Evolutionary conservation across 2,888 invertebrate species (phyloP).

Genomic region (Pedicia rivosa): DNA sequence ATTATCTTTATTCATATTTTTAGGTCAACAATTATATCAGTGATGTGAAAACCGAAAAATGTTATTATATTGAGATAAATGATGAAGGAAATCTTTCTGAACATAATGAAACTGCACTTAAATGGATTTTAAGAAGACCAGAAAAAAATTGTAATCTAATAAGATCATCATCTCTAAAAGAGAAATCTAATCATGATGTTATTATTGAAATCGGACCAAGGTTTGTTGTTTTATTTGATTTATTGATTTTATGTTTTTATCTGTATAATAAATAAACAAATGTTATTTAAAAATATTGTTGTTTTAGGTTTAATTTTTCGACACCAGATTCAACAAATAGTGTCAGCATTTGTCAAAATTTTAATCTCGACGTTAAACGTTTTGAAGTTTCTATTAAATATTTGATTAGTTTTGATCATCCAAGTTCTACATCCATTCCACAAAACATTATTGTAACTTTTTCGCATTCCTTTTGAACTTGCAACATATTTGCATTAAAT

Average conservation of each 20-base stretch:
- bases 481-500: not conserved
- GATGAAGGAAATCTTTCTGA: conserved; percentile 35
- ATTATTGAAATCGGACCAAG: conserved; percentile 83
- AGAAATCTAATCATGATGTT: conserved; percentile 27
- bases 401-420: conserved; percentile 36
- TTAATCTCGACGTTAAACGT: conserved; percentile 62
- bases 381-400: conserved; percentile 74
- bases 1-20: conserved; percentile 1
- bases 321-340: conserved; percentile 94
- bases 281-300: conserved; percentile 6
- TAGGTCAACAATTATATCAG: conserved; percentile 30
- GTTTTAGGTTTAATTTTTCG: conserved; percentile 72
- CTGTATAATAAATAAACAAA: not conserved
- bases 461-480: not conserved
- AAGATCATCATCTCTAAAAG: conserved; percentile 33
- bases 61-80: conserved; percentile 59
- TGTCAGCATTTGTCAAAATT: conserved; percentile 80
- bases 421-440: too few relatives aligned
- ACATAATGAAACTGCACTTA: conserved; percentile 45
- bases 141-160: conserved; percentile 40
- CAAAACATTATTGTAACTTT: conserved; percentile 23
- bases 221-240: conserved; percentile 26
- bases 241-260: too few relatives aligned
- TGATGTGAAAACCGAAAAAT: conserved; percentile 52
- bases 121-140: conserved; percentile 66